A percentile compares a stretch with the other conserved stretches of the same genome.
Evolutionary conservation across 2,113 vertebrate genomes (phyloP).

Genomic region (Indri indri): DNA sequence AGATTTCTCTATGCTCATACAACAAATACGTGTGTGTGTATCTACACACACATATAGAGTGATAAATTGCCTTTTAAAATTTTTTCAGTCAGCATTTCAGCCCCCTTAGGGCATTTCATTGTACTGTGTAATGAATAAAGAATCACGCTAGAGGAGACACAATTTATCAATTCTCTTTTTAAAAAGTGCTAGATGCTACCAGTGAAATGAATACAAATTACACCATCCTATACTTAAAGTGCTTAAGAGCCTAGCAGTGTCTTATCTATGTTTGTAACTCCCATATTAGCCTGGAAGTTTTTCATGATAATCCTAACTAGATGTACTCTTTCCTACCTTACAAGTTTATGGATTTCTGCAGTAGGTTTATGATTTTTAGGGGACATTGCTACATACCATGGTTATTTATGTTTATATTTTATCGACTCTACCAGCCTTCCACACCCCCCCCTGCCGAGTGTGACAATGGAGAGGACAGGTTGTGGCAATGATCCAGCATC

Average conservation of each 20-base stretch:
- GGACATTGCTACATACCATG: background rate
- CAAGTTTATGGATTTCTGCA: background rate
- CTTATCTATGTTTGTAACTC: background rate
- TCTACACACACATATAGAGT: background rate
- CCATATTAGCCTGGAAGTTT: background rate
- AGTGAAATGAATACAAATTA: constrained; percentile 3
- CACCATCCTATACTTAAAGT: background rate
- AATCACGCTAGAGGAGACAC: background rate
- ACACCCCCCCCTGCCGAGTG: no score
- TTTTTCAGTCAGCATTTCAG: background rate
- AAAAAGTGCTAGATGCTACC: background rate
- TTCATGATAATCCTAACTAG: background rate
- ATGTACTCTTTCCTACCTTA: background rate
- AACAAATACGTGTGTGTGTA: background rate
- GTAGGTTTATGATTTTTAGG: background rate
- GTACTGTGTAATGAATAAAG: background rate
- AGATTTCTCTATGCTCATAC: background rate
- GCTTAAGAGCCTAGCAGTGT: background rate
- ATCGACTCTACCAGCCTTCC: background rate
- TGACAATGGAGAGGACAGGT: background rate
- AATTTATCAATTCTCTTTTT: background rate
- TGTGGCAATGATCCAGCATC: background rate
- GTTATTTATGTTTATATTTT: background rate
- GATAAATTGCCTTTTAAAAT: background rate
- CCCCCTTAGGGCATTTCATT: background rate